Percentiles rank a stretch among this genome's conserved stretches.
phyloP scores from a whole-genome alignment of 2,113 vertebrate genomes.

The Aptenodytes forsteri region DNA sequence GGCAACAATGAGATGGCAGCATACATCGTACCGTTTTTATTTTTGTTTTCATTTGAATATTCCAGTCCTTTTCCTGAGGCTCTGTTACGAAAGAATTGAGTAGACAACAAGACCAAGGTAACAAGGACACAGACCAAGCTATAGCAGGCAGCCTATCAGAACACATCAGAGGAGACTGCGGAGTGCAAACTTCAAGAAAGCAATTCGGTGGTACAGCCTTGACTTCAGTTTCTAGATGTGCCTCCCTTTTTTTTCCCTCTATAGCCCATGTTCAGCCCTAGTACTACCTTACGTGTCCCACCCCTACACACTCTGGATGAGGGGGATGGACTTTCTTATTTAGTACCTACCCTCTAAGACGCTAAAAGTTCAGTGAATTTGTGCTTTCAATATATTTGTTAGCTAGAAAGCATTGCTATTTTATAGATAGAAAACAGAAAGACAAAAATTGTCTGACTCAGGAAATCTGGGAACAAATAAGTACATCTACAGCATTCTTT shows the following conservation, averaged over 20 bases:
- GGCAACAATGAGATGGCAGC: neutral
- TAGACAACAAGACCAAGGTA: neutral
- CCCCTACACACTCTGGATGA: neutral
- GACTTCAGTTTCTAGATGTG: neutral
- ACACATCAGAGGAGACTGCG: neutral
- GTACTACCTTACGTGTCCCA: neutral
- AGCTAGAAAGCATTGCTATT: neutral
- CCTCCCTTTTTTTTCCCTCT: neutral
- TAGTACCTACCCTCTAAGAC: neutral
- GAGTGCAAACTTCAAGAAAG: neutral
- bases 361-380: neutral
- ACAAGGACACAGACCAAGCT: neutral
- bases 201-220: neutral
- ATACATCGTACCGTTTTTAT: neutral
- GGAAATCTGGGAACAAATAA: neutral
- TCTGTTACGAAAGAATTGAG: constrained; percentile 15
- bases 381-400: neutral
- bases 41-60: neutral
- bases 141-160: constrained; percentile 1
- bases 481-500: neutral
- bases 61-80: constrained; percentile 16
- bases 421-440: neutral
- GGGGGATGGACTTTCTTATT: neutral
- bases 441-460: neutral
- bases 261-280: neutral